phyloP scores from a whole-genome alignment of 2,113 vertebrate species.

The Lycaon pictus region DNA sequence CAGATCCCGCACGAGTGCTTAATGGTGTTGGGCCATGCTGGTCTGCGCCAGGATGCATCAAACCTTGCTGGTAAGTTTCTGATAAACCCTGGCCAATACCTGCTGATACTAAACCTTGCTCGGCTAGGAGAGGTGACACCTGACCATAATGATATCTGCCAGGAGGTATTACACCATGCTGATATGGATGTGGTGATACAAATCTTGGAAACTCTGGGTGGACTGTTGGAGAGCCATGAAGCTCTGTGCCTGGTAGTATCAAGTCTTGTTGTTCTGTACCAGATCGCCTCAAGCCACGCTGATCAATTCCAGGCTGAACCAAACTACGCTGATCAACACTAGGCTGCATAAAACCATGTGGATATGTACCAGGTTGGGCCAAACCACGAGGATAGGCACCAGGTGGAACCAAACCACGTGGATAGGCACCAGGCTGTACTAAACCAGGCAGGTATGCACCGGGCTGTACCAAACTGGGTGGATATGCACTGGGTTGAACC shows the following conservation, averaged over 20 bases:
- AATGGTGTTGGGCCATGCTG: not conserved
- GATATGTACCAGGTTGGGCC: not conserved
- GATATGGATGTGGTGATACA: fast-evolving
- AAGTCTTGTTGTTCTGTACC: not conserved
- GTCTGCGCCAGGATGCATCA: not conserved
- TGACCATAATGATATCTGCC: not conserved
- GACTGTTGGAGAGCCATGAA: not conserved
- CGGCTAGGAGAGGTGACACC: not conserved
- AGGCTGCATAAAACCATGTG: not conserved
- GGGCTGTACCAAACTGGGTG: fast-evolving
- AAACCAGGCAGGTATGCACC: fast-evolving
- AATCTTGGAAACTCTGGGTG: not conserved
- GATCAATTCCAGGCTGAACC: not conserved
- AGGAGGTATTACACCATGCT: not conserved
- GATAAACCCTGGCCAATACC: not conserved
- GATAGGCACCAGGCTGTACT: not conserved
- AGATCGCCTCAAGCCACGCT: not conserved
- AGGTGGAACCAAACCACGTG: not conserved
- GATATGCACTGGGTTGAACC: not conserved
- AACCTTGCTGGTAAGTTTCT: not conserved
- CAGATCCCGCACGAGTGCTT: not conserved
- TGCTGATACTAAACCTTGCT: not conserved
- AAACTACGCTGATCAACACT: not conserved
- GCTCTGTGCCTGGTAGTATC: too few species aligned
- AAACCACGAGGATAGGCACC: not conserved